Evolutionary conservation across 1,140 invertebrate species (phyloP).

Genomic region (Teleogryllus occipitalis): DNA sequence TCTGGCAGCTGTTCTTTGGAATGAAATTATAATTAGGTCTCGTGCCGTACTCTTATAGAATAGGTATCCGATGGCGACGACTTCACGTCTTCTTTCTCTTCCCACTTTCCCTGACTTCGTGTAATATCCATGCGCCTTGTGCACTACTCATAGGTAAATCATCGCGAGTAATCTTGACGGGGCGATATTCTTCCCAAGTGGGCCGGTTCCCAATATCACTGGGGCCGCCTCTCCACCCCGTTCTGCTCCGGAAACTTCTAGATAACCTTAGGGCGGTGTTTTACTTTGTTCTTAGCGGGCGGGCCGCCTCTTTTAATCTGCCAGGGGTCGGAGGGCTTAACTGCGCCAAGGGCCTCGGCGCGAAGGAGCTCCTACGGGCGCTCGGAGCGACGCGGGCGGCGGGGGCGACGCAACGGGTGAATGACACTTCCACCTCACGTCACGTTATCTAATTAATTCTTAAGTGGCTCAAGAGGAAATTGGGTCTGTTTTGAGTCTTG

Average conservation of each 20-base stretch:
- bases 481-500: not conserved
- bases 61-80: not conserved
- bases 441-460: not conserved
- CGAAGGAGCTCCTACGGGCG: no score
- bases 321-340: not conserved
- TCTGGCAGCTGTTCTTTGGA: no score
- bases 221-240: no score
- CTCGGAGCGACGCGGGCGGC: no score
- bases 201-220: not conserved
- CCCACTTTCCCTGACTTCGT: not conserved
- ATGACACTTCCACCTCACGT: not conserved
- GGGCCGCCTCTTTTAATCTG: not conserved
- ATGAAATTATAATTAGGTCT: no score
- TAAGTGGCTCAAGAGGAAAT: not conserved
- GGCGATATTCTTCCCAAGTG: not conserved
- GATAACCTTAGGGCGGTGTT: not conserved
- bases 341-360: not conserved
- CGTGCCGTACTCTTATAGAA: not conserved
- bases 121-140: no score
- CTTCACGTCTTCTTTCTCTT: not conserved
- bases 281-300: not conserved
- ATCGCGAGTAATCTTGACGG: not conserved
- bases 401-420: not conserved
- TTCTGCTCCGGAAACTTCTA: not conserved
- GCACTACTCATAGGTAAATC: not conserved